These are phyloP conservation scores for Poecilia wingei DNA, from an alignment of 2,797 vertebrate species.

Conservation along the genomic window DNA sequence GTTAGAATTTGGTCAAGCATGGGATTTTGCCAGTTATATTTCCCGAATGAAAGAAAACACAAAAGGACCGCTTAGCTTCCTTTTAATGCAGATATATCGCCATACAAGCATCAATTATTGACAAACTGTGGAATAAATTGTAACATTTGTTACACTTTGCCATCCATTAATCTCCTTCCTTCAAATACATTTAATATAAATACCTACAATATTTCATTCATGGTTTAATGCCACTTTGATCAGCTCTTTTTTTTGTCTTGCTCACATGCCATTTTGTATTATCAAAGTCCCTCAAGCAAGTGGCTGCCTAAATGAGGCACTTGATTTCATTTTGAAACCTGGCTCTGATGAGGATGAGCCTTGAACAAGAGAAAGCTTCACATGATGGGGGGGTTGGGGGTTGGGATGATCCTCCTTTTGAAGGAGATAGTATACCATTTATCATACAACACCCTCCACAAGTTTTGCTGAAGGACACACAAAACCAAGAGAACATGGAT, in stretches of 20 bases:
- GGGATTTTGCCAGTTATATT: neutral
- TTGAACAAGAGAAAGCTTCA: slow-evolving; percentile 39
- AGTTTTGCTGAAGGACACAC: slow-evolving; percentile 39
- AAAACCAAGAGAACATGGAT: slow-evolving; percentile 27
- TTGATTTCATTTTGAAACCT: slow-evolving; percentile 58
- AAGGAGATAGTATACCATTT: slow-evolving; percentile 35
- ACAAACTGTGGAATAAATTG: neutral
- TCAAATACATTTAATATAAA: slow-evolving; percentile 23
- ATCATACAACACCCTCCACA: slow-evolving; percentile 16
- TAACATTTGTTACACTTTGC: neutral
- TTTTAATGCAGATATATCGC: neutral
- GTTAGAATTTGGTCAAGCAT: slow-evolving; percentile 24
- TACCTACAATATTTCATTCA: slow-evolving; percentile 25
- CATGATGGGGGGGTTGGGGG: slow-evolving; percentile 17
- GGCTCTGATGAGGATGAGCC: slow-evolving; percentile 56
- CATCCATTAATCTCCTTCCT: slow-evolving; percentile 7
- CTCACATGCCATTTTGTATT: slow-evolving; percentile 44
- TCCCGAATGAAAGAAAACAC: slow-evolving; percentile 1
- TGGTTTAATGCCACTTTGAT: slow-evolving; percentile 37
- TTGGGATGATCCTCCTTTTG: slow-evolving; percentile 35
- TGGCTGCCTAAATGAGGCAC: slow-evolving; percentile 52
- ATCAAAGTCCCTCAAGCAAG: slow-evolving; percentile 53
- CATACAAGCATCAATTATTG: neutral
- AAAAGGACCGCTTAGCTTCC: neutral
- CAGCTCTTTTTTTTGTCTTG: slow-evolving; percentile 33